A percentile compares a stretch with the other conserved stretches of the same genome.
These are phyloP conservation scores for Urophycis tenuis DNA, from an alignment of 2,797 vertebrate genomes.

Conservation along the genomic window DNA sequence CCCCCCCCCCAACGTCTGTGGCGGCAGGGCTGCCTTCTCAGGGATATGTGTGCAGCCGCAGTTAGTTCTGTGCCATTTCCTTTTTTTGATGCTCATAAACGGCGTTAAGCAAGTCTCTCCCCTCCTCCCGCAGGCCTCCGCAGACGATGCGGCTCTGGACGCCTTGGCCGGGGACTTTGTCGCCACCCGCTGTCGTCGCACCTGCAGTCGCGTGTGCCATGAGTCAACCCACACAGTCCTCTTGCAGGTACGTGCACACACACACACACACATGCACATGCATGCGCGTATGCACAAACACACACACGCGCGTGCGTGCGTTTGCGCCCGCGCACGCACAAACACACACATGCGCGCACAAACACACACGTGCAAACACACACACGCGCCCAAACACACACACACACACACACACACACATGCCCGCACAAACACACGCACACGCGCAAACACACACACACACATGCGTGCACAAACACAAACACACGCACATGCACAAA, in stretches of 20 bases:
- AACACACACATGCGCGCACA: neutral
- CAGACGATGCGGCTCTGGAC: constrained; percentile 51
- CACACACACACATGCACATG: neutral
- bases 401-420: neutral
- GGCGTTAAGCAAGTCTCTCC: neutral
- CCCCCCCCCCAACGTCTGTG: too few relatives aligned
- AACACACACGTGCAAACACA: neutral
- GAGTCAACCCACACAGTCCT: constrained; percentile 25
- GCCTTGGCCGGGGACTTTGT: constrained; percentile 58
- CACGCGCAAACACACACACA: constrained; percentile 5
- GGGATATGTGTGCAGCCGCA: neutral
- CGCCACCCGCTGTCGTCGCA: constrained; percentile 46
- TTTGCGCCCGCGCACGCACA: too few relatives aligned
- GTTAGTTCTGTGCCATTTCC: too few relatives aligned
- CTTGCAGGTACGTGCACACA: constrained; percentile 44
- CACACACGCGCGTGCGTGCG: too few relatives aligned
- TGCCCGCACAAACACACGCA: neutral
- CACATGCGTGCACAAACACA: too few relatives aligned
- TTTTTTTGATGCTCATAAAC: too few relatives aligned
- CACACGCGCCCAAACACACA: neutral
- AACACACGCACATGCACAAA: neutral
- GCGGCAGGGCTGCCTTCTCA: neutral
- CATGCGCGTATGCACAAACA: neutral
- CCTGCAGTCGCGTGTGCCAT: constrained; percentile 52
- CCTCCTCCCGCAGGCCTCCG: constrained; percentile 35